Base-by-base conservation (phyloP, 64 coral and sea anemone genomes). In the Actinia tenebrosa region DNA sequence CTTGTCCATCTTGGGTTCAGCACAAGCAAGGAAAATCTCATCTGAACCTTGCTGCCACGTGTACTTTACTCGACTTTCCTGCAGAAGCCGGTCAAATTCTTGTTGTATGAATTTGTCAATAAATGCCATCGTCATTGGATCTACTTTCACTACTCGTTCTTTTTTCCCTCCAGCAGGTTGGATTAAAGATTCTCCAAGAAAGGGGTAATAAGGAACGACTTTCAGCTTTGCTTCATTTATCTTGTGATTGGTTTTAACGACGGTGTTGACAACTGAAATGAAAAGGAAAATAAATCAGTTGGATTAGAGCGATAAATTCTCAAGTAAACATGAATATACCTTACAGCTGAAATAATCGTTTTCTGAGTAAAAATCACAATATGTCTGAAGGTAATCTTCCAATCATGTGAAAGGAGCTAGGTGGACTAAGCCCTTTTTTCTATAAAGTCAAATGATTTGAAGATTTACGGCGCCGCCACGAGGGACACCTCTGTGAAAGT, bases 191-290 rank as follows among this genome's bases (percentile, higher is more conserved):
- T 84, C 26, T 10, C 44, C 79, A 53, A 89, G 81, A 20, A 89
- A 89, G 6, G 88, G 81, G 44, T 89, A 89, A 47, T 44, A 47
- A 0, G 52, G 80, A 23, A 13, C 56, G 1, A 89, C 88, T 2
- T 84, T 64, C 45, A 89, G 53, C 8, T 54, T 43, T 18, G 64
- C 54, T 13, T 62, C 81, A 13, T 84, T 82, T 10, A 89, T 62
- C 2, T 0, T 84, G 64, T 89, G 80, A 19, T 19, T 44, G 3
- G 7, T 50, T 50, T 14, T 10, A 17, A n/a, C 72, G 54, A 84
- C 88, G 26, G 54, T 60, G 53, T 84, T 66, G 22, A 89, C 80
- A 84, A 66, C 88, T 89, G 64, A n/a, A n/a, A n/a, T n/a, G n/a
- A n/a, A n/a, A n/a, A n/a, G n/a, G n/a, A n/a, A n/a, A n/a, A n/a